Percentiles rank a stretch among this genome's conserved stretches.
These are phyloP conservation scores for Aegithalos caudatus DNA, from an alignment of 2,113 vertebrate species.

Conservation along the genomic window DNA sequence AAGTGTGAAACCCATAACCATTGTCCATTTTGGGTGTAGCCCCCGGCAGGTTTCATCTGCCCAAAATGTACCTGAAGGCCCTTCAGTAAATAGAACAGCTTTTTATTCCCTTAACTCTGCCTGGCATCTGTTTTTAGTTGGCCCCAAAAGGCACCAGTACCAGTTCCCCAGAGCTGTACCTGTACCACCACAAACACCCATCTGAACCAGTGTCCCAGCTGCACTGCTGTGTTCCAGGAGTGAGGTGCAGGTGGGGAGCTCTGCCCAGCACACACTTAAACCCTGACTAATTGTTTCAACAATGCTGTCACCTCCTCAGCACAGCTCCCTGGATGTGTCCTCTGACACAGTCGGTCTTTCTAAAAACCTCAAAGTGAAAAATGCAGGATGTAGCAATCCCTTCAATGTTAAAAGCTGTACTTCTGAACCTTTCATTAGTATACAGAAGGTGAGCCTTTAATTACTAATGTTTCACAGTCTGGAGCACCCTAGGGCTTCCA, in stretches of 20 bases:
- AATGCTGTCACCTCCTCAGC: not conserved
- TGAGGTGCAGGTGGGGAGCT: not conserved
- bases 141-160: not conserved
- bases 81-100: not conserved
- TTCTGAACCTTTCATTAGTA: constrained; percentile 60
- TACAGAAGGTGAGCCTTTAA: constrained; percentile 60
- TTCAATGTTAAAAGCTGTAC: constrained; percentile 29
- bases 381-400: constrained; percentile 12
- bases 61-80: not conserved
- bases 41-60: accelerated
- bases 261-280: not conserved
- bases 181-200: too few species aligned
- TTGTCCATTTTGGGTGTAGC: accelerated
- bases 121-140: not conserved
- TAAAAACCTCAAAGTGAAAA: constrained; percentile 33
- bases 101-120: not conserved
- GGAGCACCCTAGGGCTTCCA: constrained; percentile 60
- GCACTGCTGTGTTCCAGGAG: accelerated
- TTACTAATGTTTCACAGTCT: constrained; percentile 61
- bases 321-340: not conserved
- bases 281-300: not conserved
- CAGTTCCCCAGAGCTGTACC: not conserved
- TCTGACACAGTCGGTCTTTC: constrained; percentile 22
- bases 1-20: accelerated
- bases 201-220: accelerated